Evolutionary conservation across 2,888 invertebrate species (phyloP), one percentile per base, ranked within the genome.

Genomic region (Dynastes hyllus): DNA sequence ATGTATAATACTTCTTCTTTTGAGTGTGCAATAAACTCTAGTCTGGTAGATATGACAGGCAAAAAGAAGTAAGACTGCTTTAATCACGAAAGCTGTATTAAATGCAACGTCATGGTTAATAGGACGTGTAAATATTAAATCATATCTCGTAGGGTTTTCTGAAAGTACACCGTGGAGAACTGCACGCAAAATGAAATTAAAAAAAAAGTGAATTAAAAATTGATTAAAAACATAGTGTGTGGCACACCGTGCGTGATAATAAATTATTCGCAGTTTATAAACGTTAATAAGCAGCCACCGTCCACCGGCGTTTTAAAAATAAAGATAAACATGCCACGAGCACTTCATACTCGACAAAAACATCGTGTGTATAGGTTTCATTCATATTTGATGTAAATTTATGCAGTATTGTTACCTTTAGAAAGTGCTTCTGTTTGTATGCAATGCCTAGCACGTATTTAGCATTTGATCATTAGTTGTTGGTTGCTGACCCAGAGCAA

Each of bases 91-190:
- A 55, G 55, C 8, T n/a, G 13, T n/a, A 55, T 55, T 55, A 55
- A 55, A 55, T 8, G 22, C n/a, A 16, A n/a, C 55, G n/a, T 22
- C 55, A 55, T 16, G 5, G 55, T 55, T 55, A n/a, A 2, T 55
- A 55, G 55, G n/a, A 55, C 55, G 8, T 6, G 55, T 55, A 55
- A 55, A 55, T 55, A 65, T 65, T 37, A 65, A 65, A 65, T 65
- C 83, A 84, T 83, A 80, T 81, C 81, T 82, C 11, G 11, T 8
- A 45, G 8, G 11, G 45, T 8, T 45, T 45, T 8, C 45, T 77
- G 45, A 80, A 80, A 76, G 80, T 76, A 78, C 81, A 81, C 80
- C 83, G 82, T 80, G 80, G 45, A 45, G 8, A 45, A 45, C 80
- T 80, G 81, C 76, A 76, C 51, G 76, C 65, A 13, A 76, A 76